Evolutionary conservation across 1,140 invertebrate genomes (phyloP), one percentile per base, ranked within the genome.

Genomic region (Solenopsis fugax): DNA sequence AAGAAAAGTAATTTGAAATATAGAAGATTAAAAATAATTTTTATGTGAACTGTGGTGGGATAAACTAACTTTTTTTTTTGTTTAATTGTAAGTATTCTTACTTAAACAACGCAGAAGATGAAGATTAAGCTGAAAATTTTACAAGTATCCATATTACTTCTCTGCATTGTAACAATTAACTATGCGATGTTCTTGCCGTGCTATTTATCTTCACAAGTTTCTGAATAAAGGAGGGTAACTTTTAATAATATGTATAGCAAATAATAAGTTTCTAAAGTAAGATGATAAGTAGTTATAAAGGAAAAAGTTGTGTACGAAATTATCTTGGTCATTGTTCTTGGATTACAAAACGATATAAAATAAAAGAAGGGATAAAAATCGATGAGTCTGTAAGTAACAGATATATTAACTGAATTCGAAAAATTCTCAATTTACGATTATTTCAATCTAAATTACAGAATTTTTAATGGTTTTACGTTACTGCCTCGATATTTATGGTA

Each of bases 171-270:
- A 81, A 69, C 16, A 56, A 71, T 45, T 54, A 81, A 71, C 78
- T 29, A 9, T 54, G n/a, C 9, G 18, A 54, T 41, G 48, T 45
- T 58, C 21, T 48, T 50, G 3, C 10, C 37, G 21, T 18, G 52
- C 67, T 24, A 13, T 54, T 41, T 71, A 41, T 18, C 12, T 9
- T 24, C 5, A 9, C 34, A 81, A 81, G 16, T 81, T 81, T 71
- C 65, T 81, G 54, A 71, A 45, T 54, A 48, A 81, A 71, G 18
- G 0, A 56, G 3, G 10, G 2, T n/a, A 81, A 81, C 50, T 81
- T 81, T 81, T 81, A 81, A 81, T 81, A 21, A 81, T 71, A 81
- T 71, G 50, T 41, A 81, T 81, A 56, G 65, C 37, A 71, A 56
- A 71, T 52, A 65, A 48, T 45, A 81, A 54, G 78, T 45, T 81